phyloP scores from a whole-genome alignment of 2,888 invertebrate genomes.

The Trichopria drosophilae region DNA sequence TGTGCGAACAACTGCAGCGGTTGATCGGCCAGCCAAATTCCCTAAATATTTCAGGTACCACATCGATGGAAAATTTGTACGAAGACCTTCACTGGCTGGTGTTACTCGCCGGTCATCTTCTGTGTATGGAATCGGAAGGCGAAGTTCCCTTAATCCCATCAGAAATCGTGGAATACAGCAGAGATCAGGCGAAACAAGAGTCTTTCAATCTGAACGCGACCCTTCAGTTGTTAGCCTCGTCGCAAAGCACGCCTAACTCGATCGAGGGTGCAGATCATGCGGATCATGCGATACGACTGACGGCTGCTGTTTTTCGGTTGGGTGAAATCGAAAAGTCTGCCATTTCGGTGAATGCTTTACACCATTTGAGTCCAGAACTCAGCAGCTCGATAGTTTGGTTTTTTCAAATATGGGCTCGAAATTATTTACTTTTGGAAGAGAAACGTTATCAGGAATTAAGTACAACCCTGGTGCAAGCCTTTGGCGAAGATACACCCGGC shows the following conservation, averaged over 20 bases:
- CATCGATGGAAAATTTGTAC: conserved; percentile 68
- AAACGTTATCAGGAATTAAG: conserved; percentile 62
- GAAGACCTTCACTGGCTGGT: conserved; percentile 92
- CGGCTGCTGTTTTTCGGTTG: conserved; percentile 72
- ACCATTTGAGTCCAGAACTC: conserved; percentile 77
- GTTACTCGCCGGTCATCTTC: conserved; percentile 71
- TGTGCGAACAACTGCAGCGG: conserved; percentile 58
- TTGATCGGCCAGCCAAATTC: conserved; percentile 39
- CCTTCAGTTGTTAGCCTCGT: conserved; percentile 60
- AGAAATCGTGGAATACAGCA: conserved; percentile 68
- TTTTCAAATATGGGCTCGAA: conserved; percentile 74
- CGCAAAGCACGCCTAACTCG: conserved; percentile 53
- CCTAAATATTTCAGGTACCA: conserved; percentile 36
- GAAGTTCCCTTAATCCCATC: conserved; percentile 70
- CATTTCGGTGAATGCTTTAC: conserved; percentile 68
- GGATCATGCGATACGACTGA: conserved; percentile 63
- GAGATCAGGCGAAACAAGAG: conserved; percentile 55
- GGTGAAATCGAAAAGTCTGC: conserved; percentile 77
- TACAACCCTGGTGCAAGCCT: conserved; percentile 64
- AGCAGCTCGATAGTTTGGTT: conserved; percentile 79
- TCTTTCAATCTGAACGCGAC: conserved; percentile 58
- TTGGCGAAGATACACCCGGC: conserved; percentile 70
- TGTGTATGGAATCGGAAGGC: conserved; percentile 70
- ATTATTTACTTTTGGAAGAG: conserved; percentile 68
- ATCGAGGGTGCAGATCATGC: conserved; percentile 45